Percentiles rank a stretch among this genome's conserved stretches.
Evolutionary conservation across 2,888 invertebrate genomes (phyloP).

Genomic region (Heliothis peltigera): DNA sequence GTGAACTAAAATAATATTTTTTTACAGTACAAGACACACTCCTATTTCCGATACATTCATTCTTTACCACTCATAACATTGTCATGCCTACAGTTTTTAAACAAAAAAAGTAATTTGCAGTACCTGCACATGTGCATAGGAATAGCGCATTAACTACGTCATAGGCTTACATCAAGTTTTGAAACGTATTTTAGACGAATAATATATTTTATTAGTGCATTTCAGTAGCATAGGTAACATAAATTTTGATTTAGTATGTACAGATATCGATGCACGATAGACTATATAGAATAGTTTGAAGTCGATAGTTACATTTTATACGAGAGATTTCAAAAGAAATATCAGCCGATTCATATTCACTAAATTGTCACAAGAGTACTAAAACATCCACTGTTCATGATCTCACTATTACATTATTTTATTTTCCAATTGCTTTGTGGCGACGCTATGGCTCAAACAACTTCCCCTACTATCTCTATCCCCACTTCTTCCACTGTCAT

Average conservation of each 20-base stretch:
- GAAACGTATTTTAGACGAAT: slow-evolving; percentile 57
- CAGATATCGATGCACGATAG: slow-evolving; percentile 76
- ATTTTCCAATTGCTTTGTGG: slow-evolving; percentile 88
- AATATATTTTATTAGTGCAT: slow-evolving; percentile 75
- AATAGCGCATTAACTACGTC: slow-evolving; percentile 61
- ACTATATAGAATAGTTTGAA: slow-evolving; percentile 67
- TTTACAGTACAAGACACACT: slow-evolving; percentile 70
- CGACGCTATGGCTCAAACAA: slow-evolving; percentile 86
- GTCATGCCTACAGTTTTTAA: slow-evolving; percentile 68
- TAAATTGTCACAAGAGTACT: slow-evolving; percentile 65
- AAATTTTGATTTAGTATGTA: slow-evolving; percentile 65
- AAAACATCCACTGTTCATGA: slow-evolving; percentile 77
- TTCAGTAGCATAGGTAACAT: slow-evolving; percentile 73
- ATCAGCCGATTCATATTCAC: slow-evolving; percentile 71
- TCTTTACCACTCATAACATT: slow-evolving; percentile 69
- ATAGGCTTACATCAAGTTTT: slow-evolving; percentile 56
- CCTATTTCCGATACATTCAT: slow-evolving; percentile 73
- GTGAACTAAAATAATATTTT: slow-evolving; percentile 61
- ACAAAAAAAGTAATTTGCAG: slow-evolving; percentile 49
- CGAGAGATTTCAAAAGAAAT: slow-evolving; percentile 44
- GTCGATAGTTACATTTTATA: slow-evolving; percentile 54
- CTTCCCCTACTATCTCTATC: slow-evolving; percentile 68
- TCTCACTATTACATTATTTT: slow-evolving; percentile 81
- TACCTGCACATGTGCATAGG: slow-evolving; percentile 68
- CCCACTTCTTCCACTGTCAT: slow-evolving; percentile 68